A percentile compares a stretch with the other conserved stretches of the same genome.
phyloP scores from a whole-genome alignment of 2,797 vertebrate genomes.

The Catostomus latipinnis region DNA sequence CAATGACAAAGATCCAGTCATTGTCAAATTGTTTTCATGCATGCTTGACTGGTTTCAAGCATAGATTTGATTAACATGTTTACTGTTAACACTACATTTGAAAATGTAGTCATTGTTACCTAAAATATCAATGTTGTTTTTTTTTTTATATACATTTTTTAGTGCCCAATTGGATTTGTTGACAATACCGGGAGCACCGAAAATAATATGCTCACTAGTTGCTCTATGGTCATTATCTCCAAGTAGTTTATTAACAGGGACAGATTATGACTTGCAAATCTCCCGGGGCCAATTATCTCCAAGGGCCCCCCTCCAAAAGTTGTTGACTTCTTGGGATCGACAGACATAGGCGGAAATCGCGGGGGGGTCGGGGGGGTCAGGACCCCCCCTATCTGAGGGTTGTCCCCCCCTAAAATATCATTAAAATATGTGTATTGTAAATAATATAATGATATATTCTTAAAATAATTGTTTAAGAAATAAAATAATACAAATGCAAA shows the following conservation, averaged over 20 bases:
- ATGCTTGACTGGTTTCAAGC: constrained; percentile 99
- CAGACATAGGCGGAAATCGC: too few species aligned
- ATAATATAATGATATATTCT: too few species aligned
- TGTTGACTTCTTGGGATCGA: too few species aligned
- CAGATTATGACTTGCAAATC: too few species aligned
- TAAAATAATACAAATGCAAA: too few species aligned
- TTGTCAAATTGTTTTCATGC: constrained; percentile 60
- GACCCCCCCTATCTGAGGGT: too few species aligned
- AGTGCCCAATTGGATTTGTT: constrained; percentile 7
- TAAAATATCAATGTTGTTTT: constrained; percentile 31
- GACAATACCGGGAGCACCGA: constrained; percentile 68
- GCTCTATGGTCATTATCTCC: neutral
- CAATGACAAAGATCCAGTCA: constrained; percentile 31
- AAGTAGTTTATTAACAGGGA: neutral
- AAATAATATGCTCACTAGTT: neutral
- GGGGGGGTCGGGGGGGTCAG: too few species aligned
- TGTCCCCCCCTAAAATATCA: too few species aligned
- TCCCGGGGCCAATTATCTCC: too few species aligned
- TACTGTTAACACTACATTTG: constrained; percentile 69
- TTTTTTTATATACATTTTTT: constrained; percentile 7
- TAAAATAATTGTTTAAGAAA: too few species aligned
- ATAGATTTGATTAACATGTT: constrained; percentile 70
- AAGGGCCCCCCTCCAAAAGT: too few species aligned
- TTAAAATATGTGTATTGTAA: too few species aligned
- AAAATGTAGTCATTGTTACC: constrained; percentile 51